Evolutionary conservation across 1,140 invertebrate species (phyloP), one percentile per base, ranked within the genome.

Genomic region (Drosophila nikananu): DNA sequence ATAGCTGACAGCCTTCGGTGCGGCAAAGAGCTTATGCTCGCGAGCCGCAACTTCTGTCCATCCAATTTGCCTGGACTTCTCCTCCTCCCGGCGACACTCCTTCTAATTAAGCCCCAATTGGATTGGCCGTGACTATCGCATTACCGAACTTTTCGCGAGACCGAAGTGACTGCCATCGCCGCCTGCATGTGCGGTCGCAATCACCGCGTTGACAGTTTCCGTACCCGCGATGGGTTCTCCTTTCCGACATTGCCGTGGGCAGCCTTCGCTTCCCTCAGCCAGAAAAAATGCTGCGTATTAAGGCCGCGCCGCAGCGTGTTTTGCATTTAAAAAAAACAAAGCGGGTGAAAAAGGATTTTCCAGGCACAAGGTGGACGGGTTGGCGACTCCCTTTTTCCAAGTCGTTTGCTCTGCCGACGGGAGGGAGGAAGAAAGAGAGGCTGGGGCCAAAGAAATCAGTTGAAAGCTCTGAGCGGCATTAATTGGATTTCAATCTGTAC

Each of bases 401-500:
- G 80, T 75, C 83, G 70, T 83, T 86, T 80, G 80, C 66, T 83
- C 70, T 27, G 17, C 74, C 67, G 76, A 80, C 75, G 72, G 44
- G n/a, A 48, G 30, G 44, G 21, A 13, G 8, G 32, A 19, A 25
- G 44, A 51, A 57, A 67, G 42, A 46, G 60, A 42, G 65, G 55
- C 63, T 32, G 65, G 17, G 17, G 46, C 61, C 52, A 37, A 51
- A 65, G 72, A 86, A 86, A 86, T 86, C 83, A 86, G 83, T 86
- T 86, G 79, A 86, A 86, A 86, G 82, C 82, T 86, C 67, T 86
- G 78, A 86, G 83, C 71, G 63, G 75, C 83, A 83, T 86, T 86
- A 86, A 86, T 86, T 86, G 83, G 83, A 86, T 87, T 86, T 86
- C 83, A 86, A 86, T 86, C 83, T 83, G 67, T 52, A 48, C 51